Conservation (phyloP, 1,140 invertebrate species). For the Trypoxylus dichotomus region DNA sequence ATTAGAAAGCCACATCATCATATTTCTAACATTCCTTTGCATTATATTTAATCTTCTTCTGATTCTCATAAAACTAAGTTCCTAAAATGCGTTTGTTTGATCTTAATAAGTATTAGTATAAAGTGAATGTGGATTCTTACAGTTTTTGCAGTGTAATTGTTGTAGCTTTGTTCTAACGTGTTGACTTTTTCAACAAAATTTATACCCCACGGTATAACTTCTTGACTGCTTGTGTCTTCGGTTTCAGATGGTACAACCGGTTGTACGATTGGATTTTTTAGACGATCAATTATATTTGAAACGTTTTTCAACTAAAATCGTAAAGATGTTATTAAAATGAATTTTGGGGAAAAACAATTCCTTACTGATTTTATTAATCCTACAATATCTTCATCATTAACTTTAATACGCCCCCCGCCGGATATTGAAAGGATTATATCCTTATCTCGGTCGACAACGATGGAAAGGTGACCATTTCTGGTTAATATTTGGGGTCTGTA, state of each 20-base stretch:
- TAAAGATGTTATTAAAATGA: background rate
- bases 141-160: slow-evolving; percentile 19
- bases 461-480: slow-evolving; percentile 64
- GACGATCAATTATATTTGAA: background rate
- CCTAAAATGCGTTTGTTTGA: background rate
- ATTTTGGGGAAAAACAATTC: background rate
- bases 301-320: slow-evolving; percentile 15
- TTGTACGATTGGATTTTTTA: background rate
- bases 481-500: slow-evolving; percentile 64
- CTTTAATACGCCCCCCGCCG: slow-evolving; percentile 63
- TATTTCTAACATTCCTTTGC: slow-evolving; percentile 34
- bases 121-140: background rate
- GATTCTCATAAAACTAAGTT: slow-evolving; percentile 10
- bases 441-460: slow-evolving; percentile 63
- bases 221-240: slow-evolving; percentile 17
- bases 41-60: slow-evolving; percentile 27
- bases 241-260: background rate
- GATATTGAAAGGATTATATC: slow-evolving; percentile 66
- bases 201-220: slow-evolving; percentile 31
- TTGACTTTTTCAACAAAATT: background rate
- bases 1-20: slow-evolving; percentile 41
- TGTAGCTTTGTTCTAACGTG: background rate
- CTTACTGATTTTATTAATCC: slow-evolving; percentile 45
- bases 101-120: too few relatives aligned
- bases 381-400: slow-evolving; percentile 61